Percentiles rank a stretch among this genome's conserved stretches.
phyloP scores from a whole-genome alignment of 2,888 invertebrate genomes.

The Heteromyza rotundicornis region DNA sequence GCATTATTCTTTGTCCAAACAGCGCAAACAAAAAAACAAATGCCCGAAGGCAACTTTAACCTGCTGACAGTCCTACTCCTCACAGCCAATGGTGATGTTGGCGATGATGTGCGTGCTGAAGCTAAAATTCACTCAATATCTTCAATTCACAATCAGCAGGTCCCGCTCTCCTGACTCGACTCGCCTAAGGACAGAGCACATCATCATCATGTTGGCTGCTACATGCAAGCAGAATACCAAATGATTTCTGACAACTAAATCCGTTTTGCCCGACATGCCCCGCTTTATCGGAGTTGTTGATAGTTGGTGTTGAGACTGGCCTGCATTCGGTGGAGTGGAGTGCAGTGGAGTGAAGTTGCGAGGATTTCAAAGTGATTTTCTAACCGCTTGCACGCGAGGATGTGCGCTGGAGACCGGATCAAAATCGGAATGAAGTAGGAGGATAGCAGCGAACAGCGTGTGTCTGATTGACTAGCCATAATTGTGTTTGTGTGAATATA shows the following conservation, averaged over 20 bases:
- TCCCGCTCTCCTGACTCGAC: conserved; percentile 9
- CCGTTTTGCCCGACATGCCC: not conserved
- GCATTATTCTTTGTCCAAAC: not conserved
- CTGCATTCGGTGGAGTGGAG: too few species aligned
- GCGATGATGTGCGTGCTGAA: not conserved
- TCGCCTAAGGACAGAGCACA: too few species aligned
- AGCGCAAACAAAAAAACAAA: not conserved
- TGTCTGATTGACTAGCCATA: too few species aligned
- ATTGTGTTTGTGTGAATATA: too few species aligned
- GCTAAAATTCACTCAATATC: conserved; percentile 2
- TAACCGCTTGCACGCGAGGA: too few species aligned
- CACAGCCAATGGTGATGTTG: not conserved
- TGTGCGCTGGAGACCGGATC: too few species aligned
- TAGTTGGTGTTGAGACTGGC: conserved; percentile 3
- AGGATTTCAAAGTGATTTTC: conserved; percentile 20
- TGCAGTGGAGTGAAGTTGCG: not conserved
- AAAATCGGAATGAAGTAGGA: too few species aligned
- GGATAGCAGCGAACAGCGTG: too few species aligned
- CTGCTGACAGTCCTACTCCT: not conserved
- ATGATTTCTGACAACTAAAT: conserved; percentile 19
- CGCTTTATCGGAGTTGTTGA: conserved; percentile 1
- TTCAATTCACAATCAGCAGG: not conserved
- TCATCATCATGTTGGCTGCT: not conserved
- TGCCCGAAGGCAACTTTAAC: too few species aligned
- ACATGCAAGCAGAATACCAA: conserved; percentile 14